Conservation (phyloP, 2,797 vertebrate species). For the Acrossocheilus fasciatus region DNA sequence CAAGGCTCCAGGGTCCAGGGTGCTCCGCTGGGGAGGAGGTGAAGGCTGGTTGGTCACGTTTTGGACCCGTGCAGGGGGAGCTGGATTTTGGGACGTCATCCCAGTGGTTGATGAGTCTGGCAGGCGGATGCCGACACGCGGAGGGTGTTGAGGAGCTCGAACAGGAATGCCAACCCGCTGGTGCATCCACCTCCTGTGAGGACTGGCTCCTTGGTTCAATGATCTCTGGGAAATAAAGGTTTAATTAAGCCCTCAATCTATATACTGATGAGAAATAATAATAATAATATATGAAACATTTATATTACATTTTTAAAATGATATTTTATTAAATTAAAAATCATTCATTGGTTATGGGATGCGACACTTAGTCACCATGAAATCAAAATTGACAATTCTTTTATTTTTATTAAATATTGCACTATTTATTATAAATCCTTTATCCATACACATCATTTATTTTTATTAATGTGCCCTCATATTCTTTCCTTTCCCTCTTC, state of each 20-base stretch:
- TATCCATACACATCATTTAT: too few relatives aligned
- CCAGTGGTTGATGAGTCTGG: conserved; percentile 65
- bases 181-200: conserved; percentile 66
- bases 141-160: conserved; percentile 69
- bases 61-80: conserved; percentile 63
- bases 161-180: conserved; percentile 67
- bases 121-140: conserved; percentile 74
- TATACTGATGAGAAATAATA: neutral
- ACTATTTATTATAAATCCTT: neutral
- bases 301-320: neutral
- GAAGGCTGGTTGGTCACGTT: conserved; percentile 56
- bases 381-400: neutral
- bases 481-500: too few relatives aligned
- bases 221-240: conserved; percentile 64
- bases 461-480: too few relatives aligned
- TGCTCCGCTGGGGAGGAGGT: conserved; percentile 64
- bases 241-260: neutral
- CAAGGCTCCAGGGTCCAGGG: conserved; percentile 61
- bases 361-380: neutral
- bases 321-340: neutral
- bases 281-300: neutral
- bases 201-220: conserved; percentile 62
- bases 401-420: neutral
- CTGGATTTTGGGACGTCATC: conserved; percentile 62
- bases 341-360: neutral